Evolutionary conservation across 2,797 vertebrate species (phyloP).

Genomic region (Sphenopsis melanotis): DNA sequence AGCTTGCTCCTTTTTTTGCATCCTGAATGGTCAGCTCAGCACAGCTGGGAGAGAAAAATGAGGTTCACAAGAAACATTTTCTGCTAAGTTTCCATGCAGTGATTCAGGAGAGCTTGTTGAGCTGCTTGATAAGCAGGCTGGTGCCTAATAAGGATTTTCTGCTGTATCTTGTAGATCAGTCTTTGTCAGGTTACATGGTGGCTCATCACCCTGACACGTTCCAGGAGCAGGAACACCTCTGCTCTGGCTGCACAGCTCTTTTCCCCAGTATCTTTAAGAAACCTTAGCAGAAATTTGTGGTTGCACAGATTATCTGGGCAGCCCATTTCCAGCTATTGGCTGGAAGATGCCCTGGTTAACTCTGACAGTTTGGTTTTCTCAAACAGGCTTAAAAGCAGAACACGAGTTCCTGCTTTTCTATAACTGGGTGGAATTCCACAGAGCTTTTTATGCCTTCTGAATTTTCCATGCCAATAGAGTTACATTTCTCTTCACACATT

Average conservation of each 20-base stretch:
- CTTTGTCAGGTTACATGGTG: background rate
- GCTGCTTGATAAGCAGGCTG: background rate
- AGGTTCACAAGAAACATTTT: background rate
- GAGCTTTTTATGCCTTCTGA: background rate
- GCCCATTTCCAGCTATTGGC: background rate
- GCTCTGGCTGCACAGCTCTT: background rate
- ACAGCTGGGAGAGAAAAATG: background rate
- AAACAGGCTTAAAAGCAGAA: background rate
- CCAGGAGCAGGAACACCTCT: background rate
- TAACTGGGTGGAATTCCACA: background rate
- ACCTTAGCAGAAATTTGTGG: background rate
- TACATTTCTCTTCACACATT: background rate
- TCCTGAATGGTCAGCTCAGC: background rate
- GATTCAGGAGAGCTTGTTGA: background rate
- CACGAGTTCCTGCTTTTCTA: background rate
- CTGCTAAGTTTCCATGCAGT: background rate
- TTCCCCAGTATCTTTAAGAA: background rate
- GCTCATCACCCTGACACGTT: background rate
- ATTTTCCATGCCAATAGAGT: background rate
- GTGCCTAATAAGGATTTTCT: conserved; percentile 14
- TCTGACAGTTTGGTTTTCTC: background rate
- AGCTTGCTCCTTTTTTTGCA: background rate
- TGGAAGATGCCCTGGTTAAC: background rate
- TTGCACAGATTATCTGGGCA: background rate
- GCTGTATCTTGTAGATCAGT: background rate